Percentiles rank a stretch among this genome's conserved stretches.
Conservation (phyloP, 2,113 vertebrate species). For the Sitta europaea region DNA sequence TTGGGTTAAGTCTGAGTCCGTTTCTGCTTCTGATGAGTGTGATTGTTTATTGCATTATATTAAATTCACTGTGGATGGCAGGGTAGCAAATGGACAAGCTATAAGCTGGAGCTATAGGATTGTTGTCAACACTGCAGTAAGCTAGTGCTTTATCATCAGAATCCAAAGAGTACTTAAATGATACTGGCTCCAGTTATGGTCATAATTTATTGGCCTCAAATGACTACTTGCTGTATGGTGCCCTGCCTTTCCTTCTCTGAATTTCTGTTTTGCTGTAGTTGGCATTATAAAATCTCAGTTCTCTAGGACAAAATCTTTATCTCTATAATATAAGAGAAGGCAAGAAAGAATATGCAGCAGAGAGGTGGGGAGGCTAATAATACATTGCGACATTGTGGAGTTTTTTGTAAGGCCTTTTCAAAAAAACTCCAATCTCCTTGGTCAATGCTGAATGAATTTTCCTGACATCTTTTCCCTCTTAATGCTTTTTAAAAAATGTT, state of each 20-base stretch:
- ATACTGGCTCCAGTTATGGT: slow-evolving; percentile 16
- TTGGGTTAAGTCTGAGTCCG: not conserved
- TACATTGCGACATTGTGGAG: not conserved
- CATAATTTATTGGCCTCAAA: slow-evolving; percentile 60
- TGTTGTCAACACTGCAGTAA: slow-evolving; percentile 55
- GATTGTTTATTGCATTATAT: slow-evolving; percentile 19
- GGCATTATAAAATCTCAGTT: slow-evolving; percentile 28
- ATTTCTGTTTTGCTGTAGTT: slow-evolving; percentile 33
- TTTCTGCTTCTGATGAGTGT: slow-evolving; percentile 9
- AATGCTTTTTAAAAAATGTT: not conserved
- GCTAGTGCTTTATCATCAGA: slow-evolving; percentile 60
- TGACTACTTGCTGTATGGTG: not conserved
- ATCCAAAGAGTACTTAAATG: slow-evolving; percentile 66
- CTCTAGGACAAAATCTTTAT: not conserved
- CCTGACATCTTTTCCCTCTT: not conserved
- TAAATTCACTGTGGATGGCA: slow-evolving; percentile 52
- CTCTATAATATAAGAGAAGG: not conserved
- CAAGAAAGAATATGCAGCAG: not conserved
- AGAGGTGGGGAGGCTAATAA: not conserved
- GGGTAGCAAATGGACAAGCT: slow-evolving; percentile 42
- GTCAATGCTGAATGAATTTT: not conserved
- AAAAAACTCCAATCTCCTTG: not conserved
- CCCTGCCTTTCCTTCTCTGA: not conserved
- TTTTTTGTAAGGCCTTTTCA: not conserved
- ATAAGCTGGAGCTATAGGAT: slow-evolving; percentile 16